These are phyloP conservation scores for Coranthus polyacanthus DNA, from an alignment of 2,797 vertebrate genomes.

Conservation along the genomic window DNA sequence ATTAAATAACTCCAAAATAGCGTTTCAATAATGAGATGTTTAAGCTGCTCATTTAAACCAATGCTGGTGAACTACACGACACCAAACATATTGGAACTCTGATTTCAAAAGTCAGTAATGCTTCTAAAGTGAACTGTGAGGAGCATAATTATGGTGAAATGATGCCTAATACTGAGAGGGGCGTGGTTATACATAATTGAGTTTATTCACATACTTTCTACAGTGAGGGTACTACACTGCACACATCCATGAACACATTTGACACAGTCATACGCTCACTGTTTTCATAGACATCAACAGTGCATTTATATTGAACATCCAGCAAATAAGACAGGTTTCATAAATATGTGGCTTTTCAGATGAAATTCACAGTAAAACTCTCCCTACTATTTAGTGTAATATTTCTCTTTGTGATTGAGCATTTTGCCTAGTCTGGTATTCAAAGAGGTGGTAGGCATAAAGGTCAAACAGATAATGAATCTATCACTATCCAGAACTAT, in stretches of 20 bases:
- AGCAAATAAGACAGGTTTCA: too few relatives aligned
- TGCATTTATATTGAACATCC: too few relatives aligned
- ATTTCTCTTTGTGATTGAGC: too few relatives aligned
- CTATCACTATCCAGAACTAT: too few relatives aligned
- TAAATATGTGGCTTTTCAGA: too few relatives aligned
- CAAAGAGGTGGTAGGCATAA: too few relatives aligned
- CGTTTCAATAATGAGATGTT: slow-evolving; percentile 31
- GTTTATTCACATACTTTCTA: slow-evolving; percentile 17
- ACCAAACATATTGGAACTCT: slow-evolving; percentile 11
- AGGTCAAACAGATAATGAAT: too few relatives aligned
- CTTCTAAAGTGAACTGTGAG: slow-evolving; percentile 9
- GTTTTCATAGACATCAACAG: too few relatives aligned
- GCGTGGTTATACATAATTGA: slow-evolving; percentile 16
- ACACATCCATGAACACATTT: neutral
- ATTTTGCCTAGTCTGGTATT: too few relatives aligned
- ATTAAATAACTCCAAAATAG: slow-evolving; percentile 29
- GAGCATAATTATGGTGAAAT: slow-evolving; percentile 29
- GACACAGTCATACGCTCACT: too few relatives aligned
- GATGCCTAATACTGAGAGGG: slow-evolving; percentile 10
- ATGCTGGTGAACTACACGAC: slow-evolving; percentile 14
- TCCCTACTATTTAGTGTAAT: too few relatives aligned
- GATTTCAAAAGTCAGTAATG: slow-evolving; percentile 15
- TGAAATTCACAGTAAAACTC: too few relatives aligned
- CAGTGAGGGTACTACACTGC: neutral
- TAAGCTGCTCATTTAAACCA: slow-evolving; percentile 25